Conservation (phyloP, 1,140 invertebrate species). For the Sminthurinus signatus region DNA sequence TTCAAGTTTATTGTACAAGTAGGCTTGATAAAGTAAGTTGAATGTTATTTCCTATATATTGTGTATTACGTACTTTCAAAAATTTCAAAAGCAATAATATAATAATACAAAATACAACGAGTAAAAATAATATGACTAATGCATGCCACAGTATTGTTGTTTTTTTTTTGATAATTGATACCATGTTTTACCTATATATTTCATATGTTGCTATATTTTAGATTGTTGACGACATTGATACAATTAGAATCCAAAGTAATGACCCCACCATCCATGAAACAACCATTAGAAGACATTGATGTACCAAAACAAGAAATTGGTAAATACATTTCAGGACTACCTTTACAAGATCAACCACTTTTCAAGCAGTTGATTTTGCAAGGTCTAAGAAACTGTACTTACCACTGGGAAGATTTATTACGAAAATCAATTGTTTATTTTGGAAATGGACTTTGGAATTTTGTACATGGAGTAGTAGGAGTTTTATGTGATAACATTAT, state of each 20-base stretch:
- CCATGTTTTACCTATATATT: neutral
- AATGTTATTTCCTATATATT: too few relatives aligned
- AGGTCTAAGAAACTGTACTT: neutral
- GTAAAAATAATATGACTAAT: too few relatives aligned
- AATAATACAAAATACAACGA: too few relatives aligned
- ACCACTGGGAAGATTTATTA: slow-evolving; percentile 4
- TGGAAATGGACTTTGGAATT: too few relatives aligned
- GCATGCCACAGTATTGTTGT: too few relatives aligned
- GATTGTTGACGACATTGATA: slow-evolving; percentile 8
- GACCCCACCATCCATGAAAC: neutral
- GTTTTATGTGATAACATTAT: slow-evolving; percentile 8
- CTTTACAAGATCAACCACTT: slow-evolving; percentile 14
- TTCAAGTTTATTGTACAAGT: too few relatives aligned
- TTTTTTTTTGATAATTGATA: too few relatives aligned
- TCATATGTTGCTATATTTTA: neutral
- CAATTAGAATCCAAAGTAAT: slow-evolving; percentile 3
- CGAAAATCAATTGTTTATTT: neutral
- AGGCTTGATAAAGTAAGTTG: slow-evolving; percentile 1
- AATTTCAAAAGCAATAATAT: too few relatives aligned
- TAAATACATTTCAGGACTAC: slow-evolving; percentile 15
- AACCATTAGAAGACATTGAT: neutral
- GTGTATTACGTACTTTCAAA: too few relatives aligned
- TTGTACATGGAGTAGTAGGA: neutral
- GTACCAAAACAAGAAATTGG: neutral
- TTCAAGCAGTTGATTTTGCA: slow-evolving; percentile 4